These are phyloP conservation scores for Drosophila nigritarsus DNA, from an alignment of 2,888 invertebrate genomes.

Conservation along the genomic window DNA sequence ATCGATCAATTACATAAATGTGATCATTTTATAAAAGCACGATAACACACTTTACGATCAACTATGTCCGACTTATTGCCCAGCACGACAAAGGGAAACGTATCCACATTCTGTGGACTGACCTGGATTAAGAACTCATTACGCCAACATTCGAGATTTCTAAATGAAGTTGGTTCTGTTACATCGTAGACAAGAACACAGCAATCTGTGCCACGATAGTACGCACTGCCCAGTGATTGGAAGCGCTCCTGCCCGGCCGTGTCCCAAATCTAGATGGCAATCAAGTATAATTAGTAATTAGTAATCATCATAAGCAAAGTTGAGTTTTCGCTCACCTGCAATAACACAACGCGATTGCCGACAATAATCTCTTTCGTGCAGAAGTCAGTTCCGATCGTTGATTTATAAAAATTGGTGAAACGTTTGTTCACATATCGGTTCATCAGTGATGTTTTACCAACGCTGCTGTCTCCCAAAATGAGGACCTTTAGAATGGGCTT, in stretches of 20 bases:
- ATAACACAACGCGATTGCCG: constrained; percentile 98
- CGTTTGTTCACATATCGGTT: constrained; percentile 99
- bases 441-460: constrained; percentile 99
- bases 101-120: constrained; percentile 98
- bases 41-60: constrained; percentile 90
- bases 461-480: constrained; percentile 98
- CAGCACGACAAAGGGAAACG: constrained; percentile 99
- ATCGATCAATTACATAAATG: background rate
- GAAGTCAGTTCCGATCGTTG: constrained; percentile 99
- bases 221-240: constrained; percentile 98
- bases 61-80: constrained; percentile 99
- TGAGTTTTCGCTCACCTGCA: constrained; percentile 89
- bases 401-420: constrained; percentile 99
- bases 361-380: constrained; percentile 99
- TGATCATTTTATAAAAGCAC: background rate
- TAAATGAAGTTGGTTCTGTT: constrained; percentile 98
- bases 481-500: constrained; percentile 98
- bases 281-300: background rate
- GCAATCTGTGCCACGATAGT: constrained; percentile 99
- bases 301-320: background rate
- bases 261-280: constrained; percentile 94
- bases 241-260: constrained; percentile 99
- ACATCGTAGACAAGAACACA: constrained; percentile 99
- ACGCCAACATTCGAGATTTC: constrained; percentile 99
- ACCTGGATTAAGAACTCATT: constrained; percentile 99